Conservation (phyloP, 2,888 invertebrate genomes). For the Choreutis nemorana region DNA sequence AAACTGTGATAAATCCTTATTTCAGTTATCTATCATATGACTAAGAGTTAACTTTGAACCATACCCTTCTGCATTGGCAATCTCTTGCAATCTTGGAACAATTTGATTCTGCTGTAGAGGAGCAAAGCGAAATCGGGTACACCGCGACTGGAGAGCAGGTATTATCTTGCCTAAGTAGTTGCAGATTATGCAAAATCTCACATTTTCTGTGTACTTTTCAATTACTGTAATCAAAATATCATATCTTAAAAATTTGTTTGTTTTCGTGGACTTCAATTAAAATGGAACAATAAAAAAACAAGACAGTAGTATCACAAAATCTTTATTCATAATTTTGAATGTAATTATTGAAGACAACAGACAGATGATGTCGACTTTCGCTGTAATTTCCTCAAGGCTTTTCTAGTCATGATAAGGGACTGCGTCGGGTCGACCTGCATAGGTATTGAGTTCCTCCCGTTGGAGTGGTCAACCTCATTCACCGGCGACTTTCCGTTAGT, state of each 20-base stretch:
- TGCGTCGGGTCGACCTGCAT: conserved; percentile 20
- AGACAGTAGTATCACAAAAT: not conserved
- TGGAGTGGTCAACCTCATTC: conserved; percentile 13
- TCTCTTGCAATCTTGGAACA: conserved; percentile 84
- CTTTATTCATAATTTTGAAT: not conserved
- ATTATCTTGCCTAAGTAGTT: conserved; percentile 99
- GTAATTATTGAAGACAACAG: conserved; percentile 57
- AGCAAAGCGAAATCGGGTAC: conserved; percentile 95
- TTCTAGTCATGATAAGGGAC: conserved; percentile 50
- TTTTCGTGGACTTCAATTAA: no score
- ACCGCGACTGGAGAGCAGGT: conserved; percentile 97
- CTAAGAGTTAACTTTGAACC: not conserved
- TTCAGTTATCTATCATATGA: not conserved
- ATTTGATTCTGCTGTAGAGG: conserved; percentile 88
- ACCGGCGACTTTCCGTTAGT: conserved; percentile 20
- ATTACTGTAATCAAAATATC: conserved; percentile 75
- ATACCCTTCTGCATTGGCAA: conserved; percentile 86
- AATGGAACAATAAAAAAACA: not conserved
- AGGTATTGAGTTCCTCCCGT: conserved; percentile 13
- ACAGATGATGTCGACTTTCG: conserved; percentile 54
- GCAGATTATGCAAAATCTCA: conserved; percentile 98
- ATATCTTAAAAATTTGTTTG: no score
- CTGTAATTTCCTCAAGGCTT: conserved; percentile 38
- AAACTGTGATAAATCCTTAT: not conserved
- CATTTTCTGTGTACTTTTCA: conserved; percentile 99